Conservation (phyloP, 2,888 invertebrate species). For the Rutpela maculata region DNA sequence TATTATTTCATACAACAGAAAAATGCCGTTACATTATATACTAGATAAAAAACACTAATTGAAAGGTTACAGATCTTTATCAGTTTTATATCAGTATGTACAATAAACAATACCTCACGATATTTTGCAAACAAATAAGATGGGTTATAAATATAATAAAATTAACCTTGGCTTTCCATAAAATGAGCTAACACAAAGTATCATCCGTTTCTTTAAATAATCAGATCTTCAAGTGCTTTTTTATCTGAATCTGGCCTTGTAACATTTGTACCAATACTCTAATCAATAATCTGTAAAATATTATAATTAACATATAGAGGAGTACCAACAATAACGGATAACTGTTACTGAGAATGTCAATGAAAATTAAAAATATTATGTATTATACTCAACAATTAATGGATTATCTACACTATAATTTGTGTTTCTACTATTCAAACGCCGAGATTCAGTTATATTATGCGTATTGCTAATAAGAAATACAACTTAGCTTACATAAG, state of each 20-base stretch:
- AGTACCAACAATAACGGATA: constrained; percentile 11
- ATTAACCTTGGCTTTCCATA: constrained; percentile 64
- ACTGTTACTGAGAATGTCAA: constrained; percentile 19
- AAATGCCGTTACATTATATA: constrained; percentile 44
- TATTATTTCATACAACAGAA: constrained; percentile 27
- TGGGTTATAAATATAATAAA: constrained; percentile 61
- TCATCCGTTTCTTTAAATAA: constrained; percentile 62
- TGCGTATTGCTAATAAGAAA: constrained; percentile 1
- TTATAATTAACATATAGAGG: constrained; percentile 33
- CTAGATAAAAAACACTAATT: constrained; percentile 55
- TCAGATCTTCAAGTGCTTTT: constrained; percentile 56
- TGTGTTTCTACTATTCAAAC: constrained; percentile 8
- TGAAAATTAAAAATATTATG: constrained; percentile 5
- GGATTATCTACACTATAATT: constrained; percentile 15
- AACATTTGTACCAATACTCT: constrained; percentile 56
- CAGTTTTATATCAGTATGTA: constrained; percentile 59
- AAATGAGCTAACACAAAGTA: constrained; percentile 59
- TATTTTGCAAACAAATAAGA: constrained; percentile 61
- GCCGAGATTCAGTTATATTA: constrained; percentile 5
- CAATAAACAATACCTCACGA: constrained; percentile 66
- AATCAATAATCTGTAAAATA: constrained; percentile 37
- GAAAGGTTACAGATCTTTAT: constrained; percentile 62
- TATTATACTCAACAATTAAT: constrained; percentile 24
- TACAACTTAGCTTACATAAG: neutral
- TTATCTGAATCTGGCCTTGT: constrained; percentile 61